These are phyloP conservation scores for Romanogobio albipinnatus DNA, from an alignment of 2,113 vertebrate genomes.

Conservation along the genomic window DNA sequence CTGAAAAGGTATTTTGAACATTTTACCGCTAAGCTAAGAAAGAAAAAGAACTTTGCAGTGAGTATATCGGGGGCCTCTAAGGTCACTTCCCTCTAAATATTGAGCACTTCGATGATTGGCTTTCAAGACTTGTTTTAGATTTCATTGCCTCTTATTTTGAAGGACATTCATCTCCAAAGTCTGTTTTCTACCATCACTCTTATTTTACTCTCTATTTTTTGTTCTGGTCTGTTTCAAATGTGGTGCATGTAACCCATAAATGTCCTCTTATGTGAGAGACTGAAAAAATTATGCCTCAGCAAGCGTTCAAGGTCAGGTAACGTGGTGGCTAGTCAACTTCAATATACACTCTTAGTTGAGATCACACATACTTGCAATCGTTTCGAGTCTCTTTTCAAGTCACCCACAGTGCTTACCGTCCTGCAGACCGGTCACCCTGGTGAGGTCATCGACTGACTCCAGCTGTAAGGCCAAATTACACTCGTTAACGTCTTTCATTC, in stretches of 20 bases:
- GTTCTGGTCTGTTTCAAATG: constrained; percentile 19
- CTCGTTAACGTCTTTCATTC: constrained; percentile 23
- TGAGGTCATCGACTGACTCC: constrained; percentile 28
- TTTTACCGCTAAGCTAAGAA: too few relatives aligned
- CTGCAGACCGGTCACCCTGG: constrained; percentile 35
- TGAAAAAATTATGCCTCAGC: not conserved
- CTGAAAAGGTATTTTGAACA: too few relatives aligned
- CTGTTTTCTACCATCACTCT: not conserved
- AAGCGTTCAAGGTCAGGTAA: constrained; percentile 9
- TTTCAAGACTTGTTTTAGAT: not conserved
- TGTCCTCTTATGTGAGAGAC: not conserved
- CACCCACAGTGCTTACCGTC: not conserved
- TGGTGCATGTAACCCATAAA: not conserved
- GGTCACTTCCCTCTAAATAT: not conserved
- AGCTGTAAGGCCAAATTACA: not conserved
- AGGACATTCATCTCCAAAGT: not conserved
- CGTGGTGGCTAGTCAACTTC: not conserved
- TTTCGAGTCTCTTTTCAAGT: not conserved
- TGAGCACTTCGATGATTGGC: not conserved
- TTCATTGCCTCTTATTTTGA: not conserved
- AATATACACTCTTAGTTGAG: constrained; percentile 12
- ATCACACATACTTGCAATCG: constrained; percentile 4
- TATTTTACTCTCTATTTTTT: not conserved
- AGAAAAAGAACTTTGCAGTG: too few relatives aligned
- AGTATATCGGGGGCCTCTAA: too few relatives aligned